phyloP scores from a whole-genome alignment of 2,113 vertebrate species.

The Cygnus atratus region DNA sequence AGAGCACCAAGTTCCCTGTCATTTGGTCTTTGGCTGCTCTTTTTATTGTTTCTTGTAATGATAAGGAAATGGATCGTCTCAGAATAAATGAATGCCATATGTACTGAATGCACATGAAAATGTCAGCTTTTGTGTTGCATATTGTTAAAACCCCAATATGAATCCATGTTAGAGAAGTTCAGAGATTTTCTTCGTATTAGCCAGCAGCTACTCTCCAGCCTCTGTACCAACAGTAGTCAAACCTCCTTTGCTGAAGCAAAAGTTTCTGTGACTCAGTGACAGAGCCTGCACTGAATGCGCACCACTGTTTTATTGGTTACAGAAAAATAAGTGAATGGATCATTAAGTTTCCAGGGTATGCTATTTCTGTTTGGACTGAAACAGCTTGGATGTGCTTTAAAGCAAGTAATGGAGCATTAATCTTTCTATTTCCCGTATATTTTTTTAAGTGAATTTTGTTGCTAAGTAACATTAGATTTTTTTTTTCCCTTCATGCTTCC shows the following conservation, averaged over 20 bases:
- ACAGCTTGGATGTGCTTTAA: not conserved
- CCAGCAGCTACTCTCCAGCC: not conserved
- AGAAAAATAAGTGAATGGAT: not conserved
- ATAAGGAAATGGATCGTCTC: conserved; percentile 33
- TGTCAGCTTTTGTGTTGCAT: not conserved
- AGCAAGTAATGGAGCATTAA: not conserved
- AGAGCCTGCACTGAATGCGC: not conserved
- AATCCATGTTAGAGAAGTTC: not conserved
- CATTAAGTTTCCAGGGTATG: not conserved
- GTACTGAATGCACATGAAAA: not conserved
- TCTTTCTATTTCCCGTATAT: not conserved
- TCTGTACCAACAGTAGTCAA: not conserved
- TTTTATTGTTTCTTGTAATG: conserved; percentile 34
- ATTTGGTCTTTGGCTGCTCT: conserved; percentile 20
- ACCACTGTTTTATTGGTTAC: not conserved
- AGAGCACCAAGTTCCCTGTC: not conserved
- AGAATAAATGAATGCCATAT: not conserved
- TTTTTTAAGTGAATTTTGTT: not conserved
- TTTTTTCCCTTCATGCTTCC: not conserved
- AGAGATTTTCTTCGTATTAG: not conserved
- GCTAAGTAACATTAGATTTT: not conserved
- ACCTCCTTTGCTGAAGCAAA: not conserved
- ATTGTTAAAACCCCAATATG: not conserved
- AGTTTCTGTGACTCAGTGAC: not conserved
- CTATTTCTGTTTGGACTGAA: not conserved